phyloP scores from a whole-genome alignment of 2,797 vertebrate species.

The Periophthalmus magnuspinnatus region DNA sequence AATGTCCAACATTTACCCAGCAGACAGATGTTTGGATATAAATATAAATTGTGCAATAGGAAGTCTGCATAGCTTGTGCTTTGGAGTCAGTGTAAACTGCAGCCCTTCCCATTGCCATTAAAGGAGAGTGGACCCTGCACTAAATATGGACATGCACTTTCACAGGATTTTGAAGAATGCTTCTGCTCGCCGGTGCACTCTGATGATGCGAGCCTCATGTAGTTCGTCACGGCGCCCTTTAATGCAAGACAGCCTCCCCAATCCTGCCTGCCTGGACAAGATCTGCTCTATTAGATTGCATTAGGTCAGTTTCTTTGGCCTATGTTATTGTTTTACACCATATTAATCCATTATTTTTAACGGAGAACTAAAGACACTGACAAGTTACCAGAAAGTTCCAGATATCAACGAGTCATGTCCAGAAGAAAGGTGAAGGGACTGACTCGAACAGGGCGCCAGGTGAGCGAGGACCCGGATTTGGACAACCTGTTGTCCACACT shows the following conservation, averaged over 20 bases:
- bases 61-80: constrained; percentile 62
- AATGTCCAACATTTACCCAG: constrained; percentile 6
- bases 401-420: constrained; percentile 78
- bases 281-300: constrained; percentile 55
- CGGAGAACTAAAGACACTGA: not conserved
- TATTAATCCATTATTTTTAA: not conserved
- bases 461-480: constrained; percentile 96
- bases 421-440: constrained; percentile 80
- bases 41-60: constrained; percentile 62
- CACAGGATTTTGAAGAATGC: constrained; percentile 97
- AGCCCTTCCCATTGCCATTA: constrained; percentile 92
- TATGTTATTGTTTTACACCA: constrained; percentile 26
- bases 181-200: constrained; percentile 85
- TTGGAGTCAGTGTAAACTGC: constrained; percentile 67
- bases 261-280: constrained; percentile 46
- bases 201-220: constrained; percentile 76
- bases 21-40: constrained; percentile 27
- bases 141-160: constrained; percentile 99
- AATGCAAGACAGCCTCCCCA: constrained; percentile 42
- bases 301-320: constrained; percentile 39
- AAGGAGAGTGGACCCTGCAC: constrained; percentile 91
- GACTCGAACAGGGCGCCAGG: constrained; percentile 90
- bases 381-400: not conserved
- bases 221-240: constrained; percentile 68
- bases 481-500: constrained; percentile 93